Evolutionary conservation across 2,888 invertebrate genomes (phyloP), one percentile per base, ranked within the genome.

Genomic region (Himalopsyche tibetana): DNA sequence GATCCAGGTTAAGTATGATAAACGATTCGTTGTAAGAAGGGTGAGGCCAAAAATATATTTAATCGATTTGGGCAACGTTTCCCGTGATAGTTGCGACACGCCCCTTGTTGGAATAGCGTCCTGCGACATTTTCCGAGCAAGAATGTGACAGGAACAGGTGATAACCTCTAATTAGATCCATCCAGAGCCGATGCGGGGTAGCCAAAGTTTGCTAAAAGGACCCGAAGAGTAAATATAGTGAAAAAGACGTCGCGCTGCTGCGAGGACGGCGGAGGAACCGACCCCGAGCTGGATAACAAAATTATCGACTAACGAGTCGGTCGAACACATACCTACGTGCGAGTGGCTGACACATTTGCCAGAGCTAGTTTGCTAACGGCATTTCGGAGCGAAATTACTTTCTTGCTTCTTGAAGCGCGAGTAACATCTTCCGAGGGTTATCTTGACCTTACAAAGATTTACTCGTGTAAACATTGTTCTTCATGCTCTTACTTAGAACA

Each of bases 241-340:
- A 51, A 55, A 51, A 11, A 36, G 55, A 6, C 12, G 19, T 17
- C 15, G 36, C 5, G 55, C 15, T 19, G 82, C 19, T 36, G 36
- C 17, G 51, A 28, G 82, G 55, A 28, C 17, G 11, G 28, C 55
- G 12, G n/a, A n/a, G 36, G 82, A 55, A 36, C 51, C 55, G 42
- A 56, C 83, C 45, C 56, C 45, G 80, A 81, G 74, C 82, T 19
- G 69, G 28, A 45, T 84, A 86, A 85, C 87, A 56, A 85, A 84
- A 85, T 87, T 87, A 87, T 85, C 87, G 55, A 69, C 85, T 85
- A 87, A 85, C 87, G 85, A 85, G 85, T 63, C 83, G 83, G 82
- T n/a, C 63, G 63, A 19, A 63, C 63, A 63, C 63, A 63, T 19
- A 19, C 63, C 28, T 63, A 63, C 63, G 28, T 63, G 74, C 63